Base-by-base conservation (phyloP, 2,113 vertebrate genomes). In the Barbus barbus region DNA sequence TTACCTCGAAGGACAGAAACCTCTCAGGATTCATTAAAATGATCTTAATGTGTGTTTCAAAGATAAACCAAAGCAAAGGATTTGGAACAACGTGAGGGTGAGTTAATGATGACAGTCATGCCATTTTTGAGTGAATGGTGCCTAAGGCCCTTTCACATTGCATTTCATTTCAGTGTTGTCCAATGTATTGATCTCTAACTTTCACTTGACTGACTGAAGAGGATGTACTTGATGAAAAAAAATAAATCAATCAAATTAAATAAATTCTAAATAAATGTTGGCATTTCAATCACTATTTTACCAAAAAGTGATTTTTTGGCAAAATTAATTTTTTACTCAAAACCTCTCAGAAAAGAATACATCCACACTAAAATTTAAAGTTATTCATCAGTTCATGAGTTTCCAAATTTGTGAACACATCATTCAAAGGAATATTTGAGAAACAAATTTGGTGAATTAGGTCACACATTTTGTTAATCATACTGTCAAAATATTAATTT, bases 381-480 rank as follows among this genome's bases (percentile, higher is more conserved):
- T 22, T 9, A 67, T 67, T 18, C 16, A 33, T 65, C 28, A 18
- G 16, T 28, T 63, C 12, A 14, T 18, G 4, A 31, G 26, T 3
- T 7, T 63, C 2, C 1, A 24, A 31, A 65, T 53, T 18, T 8
- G 20, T 14, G 20, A 56, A 58, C 9, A 58, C 9, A 7, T 8
- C 20, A 1, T 51, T 74, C 22, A 58, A 22, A 60, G 20, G 16
- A 16, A 65, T 20, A 12, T 53, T 53, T 75, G 24, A 16, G 24
- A 74, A 76, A 6, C 20, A 18, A 22, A 53, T 22, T 36, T 65
- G 20, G 16, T 48, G 18, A 80, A 31, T 46, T 9, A 12, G 6
- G 33, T 48, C 61, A 44, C 22, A 33, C 53, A 60, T 78, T n/a
- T 78, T 78, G 53, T 58, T 3, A 60, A 79, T 63, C 44, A 60